Evolutionary conservation across 2,113 vertebrate genomes (phyloP), one percentile per base, ranked within the genome.

Genomic region (Rallus limicola): DNA sequence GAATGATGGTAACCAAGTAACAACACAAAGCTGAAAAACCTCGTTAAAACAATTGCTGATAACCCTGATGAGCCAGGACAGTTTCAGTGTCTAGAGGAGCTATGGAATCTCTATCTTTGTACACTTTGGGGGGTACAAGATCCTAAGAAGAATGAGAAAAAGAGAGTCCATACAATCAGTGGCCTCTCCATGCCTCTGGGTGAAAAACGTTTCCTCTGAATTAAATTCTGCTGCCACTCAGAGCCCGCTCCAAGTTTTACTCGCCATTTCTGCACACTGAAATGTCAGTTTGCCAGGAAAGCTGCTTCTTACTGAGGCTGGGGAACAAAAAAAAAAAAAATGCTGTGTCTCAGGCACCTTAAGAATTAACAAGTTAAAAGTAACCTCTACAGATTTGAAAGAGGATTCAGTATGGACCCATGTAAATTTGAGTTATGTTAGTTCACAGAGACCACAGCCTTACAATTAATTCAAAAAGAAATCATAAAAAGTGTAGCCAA

Each of bases 1-100:
- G 84, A 97, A 95, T 86, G 44, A 85, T 5, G 72, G 94, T 96
- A 98, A 97, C 93, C 85, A 97, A 97, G 95, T 93, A 97, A 97
- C 91, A 85, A 23, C 88, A 92, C 79, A 96, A 94, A 96, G 53
- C 91, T 92, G 86, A 62, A 79, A 71, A 97, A 80, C 86, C 92
- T 89, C 79, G 82, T 95, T 97, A 96, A 96, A 88, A 93, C 87
- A 96, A 95, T 26, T 86, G 60, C 56, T 46, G 40, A 91, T 82
- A 92, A 92, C 59, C 76, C 86, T 94, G 90, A 97, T 74, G 91
- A 97, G 86, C 80, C 91, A 96, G 93, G 15, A 38, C 60, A 36
- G 10, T 36, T 62, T 87, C 36, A 63, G 36, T 50, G 46, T 29
- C 46, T 42, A 52, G 8, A 67, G 20, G 34, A 91, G 68, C n/a